Conservation (phyloP, 1,140 invertebrate species). For the Cyphomyrmex costatus region DNA sequence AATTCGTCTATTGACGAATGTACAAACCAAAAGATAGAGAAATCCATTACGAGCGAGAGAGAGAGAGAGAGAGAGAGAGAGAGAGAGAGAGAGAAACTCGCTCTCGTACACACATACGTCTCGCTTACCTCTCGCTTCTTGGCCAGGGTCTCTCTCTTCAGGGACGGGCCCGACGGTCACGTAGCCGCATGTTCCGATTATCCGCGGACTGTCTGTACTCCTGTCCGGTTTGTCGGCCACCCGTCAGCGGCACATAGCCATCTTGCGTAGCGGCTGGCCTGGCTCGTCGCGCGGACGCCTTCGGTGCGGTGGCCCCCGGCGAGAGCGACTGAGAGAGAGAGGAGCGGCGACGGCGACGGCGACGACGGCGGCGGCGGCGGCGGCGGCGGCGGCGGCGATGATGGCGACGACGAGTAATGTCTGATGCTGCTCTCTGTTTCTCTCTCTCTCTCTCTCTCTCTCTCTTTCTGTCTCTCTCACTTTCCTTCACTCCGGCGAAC, state of each 20-base stretch:
- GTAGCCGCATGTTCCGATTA: constrained; percentile 81
- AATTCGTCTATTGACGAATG: not conserved
- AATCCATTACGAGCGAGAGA: not conserved
- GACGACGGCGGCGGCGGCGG: not conserved
- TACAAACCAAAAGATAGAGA: not conserved
- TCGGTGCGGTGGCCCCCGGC: constrained; percentile 75
- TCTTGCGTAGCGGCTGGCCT: constrained; percentile 78
- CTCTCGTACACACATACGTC: not conserved
- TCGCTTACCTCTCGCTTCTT: constrained; percentile 79
- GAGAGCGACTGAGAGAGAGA: constrained; percentile 66
- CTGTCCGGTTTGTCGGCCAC: constrained; percentile 74
- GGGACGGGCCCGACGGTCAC: constrained; percentile 78
- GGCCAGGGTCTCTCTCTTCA: constrained; percentile 82
- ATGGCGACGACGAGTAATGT: constrained; percentile 45
- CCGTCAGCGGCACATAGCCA: constrained; percentile 80
- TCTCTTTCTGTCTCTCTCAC: not conserved
- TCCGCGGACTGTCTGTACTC: constrained; percentile 72
- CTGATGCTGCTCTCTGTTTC: no score
- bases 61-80: no score
- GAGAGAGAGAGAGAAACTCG: constrained; percentile 30
- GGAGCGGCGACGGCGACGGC: not conserved
- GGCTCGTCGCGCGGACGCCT: constrained; percentile 74
- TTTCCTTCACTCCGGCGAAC: constrained; percentile 4
- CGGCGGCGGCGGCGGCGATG: constrained; percentile 69
- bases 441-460: no score